Conservation (phyloP, 2,888 invertebrate species). For the Chaetogeoica ovagalla region DNA sequence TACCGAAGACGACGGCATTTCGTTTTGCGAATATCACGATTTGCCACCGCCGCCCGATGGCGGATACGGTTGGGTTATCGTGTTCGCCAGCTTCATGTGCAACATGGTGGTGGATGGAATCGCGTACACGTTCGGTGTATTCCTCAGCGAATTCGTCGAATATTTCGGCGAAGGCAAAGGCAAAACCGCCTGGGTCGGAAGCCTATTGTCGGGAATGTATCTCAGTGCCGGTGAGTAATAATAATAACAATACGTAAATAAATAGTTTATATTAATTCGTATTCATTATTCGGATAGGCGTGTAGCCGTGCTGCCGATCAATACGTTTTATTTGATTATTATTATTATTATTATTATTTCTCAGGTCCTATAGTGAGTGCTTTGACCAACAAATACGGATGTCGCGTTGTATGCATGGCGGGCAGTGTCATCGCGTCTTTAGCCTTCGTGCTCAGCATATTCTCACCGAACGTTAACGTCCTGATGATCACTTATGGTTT, state of each 20-base stretch:
- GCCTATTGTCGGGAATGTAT: slow-evolving; percentile 92
- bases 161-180: slow-evolving; percentile 85
- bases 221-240: slow-evolving; percentile 78
- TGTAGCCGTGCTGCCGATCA: background rate
- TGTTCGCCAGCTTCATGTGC: slow-evolving; percentile 94
- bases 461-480: slow-evolving; percentile 81
- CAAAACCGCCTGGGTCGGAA: slow-evolving; percentile 91
- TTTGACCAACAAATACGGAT: slow-evolving; percentile 93
- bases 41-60: slow-evolving; percentile 87
- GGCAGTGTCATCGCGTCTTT: slow-evolving; percentile 83
- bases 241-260: background rate
- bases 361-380: slow-evolving; percentile 91
- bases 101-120: slow-evolving; percentile 98
- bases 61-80: slow-evolving; percentile 93
- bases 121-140: slow-evolving; percentile 97
- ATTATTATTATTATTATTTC: background rate
- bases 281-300: background rate
- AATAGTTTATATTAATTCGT: no score
- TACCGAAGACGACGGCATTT: slow-evolving; percentile 63
- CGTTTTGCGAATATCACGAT: slow-evolving; percentile 72
- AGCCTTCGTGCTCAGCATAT: slow-evolving; percentile 85
- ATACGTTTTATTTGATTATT: background rate
- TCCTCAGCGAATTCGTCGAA: slow-evolving; percentile 76
- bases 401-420: slow-evolving; percentile 88
- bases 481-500: slow-evolving; percentile 93